These are phyloP conservation scores for Casuarius casuarius DNA, from an alignment of 2,113 vertebrate species.

Conservation along the genomic window DNA sequence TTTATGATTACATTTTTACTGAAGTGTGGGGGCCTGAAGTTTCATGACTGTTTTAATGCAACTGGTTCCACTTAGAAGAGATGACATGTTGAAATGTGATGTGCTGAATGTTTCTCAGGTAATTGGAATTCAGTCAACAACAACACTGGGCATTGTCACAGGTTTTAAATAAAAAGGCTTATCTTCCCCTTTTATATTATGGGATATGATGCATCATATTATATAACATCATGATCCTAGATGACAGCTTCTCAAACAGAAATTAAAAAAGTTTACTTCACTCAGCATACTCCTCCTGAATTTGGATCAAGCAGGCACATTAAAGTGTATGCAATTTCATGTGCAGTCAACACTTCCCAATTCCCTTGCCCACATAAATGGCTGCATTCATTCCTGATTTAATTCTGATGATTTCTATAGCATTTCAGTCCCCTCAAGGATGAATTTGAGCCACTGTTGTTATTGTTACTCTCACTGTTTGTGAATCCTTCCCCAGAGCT, in stretches of 20 bases:
- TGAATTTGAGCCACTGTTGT: not conserved
- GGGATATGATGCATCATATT: constrained; percentile 13
- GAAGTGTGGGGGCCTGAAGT: constrained; percentile 53
- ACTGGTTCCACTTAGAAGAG: constrained; percentile 72
- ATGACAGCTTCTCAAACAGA: constrained; percentile 27
- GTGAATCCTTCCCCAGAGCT: not conserved
- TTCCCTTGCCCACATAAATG: not conserved
- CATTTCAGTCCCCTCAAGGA: not conserved
- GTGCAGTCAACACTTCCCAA: not conserved
- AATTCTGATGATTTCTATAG: not conserved
- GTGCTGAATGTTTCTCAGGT: constrained; percentile 55
- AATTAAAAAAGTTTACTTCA: constrained; percentile 56
- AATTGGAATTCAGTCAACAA: constrained; percentile 73
- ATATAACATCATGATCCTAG: constrained; percentile 23
- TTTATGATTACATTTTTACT: constrained; percentile 73
- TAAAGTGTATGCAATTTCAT: not conserved
- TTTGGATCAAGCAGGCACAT: constrained; percentile 9
- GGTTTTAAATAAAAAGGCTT: constrained; percentile 50
- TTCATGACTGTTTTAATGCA: constrained; percentile 71
- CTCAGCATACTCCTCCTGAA: not conserved
- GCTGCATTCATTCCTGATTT: not conserved
- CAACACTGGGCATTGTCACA: constrained; percentile 53
- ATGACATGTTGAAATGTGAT: constrained; percentile 67
- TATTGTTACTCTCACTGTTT: not conserved
- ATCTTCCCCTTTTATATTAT: constrained; percentile 25